These are phyloP conservation scores for Polyommatus icarus DNA, from an alignment of 2,888 invertebrate genomes.

Conservation along the genomic window DNA sequence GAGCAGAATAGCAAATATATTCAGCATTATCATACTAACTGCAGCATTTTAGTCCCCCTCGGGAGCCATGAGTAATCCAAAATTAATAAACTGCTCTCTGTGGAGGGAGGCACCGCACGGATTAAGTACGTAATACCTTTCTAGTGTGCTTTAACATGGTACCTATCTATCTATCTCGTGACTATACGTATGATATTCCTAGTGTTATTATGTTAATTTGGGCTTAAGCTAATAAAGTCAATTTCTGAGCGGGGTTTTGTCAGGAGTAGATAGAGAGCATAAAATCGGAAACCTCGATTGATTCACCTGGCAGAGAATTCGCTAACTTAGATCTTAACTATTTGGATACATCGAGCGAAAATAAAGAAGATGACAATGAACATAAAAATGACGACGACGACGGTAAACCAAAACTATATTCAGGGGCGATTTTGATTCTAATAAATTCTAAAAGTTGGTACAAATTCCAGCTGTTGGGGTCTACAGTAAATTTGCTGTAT, in stretches of 20 bases:
- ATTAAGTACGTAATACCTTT: conserved; percentile 1
- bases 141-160: not conserved
- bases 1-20: not conserved
- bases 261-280: conserved; percentile 61
- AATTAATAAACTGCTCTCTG: conserved; percentile 15
- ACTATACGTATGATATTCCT: not conserved
- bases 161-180: not conserved
- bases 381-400: too few relatives aligned
- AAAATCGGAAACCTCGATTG: conserved; percentile 75
- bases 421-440: too few relatives aligned
- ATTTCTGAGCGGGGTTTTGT: too few relatives aligned
- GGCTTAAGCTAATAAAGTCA: too few relatives aligned
- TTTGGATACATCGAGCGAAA: conserved; percentile 64
- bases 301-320: conserved; percentile 73
- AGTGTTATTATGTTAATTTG: too few relatives aligned
- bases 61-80: conserved; percentile 16
- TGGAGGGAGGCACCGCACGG: not conserved
- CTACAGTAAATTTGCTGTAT: not conserved
- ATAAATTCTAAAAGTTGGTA: not conserved
- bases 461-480: not conserved
- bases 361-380: conserved; percentile 51
- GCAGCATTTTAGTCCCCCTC: not conserved
- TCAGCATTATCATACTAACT: conserved; percentile 12
- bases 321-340: conserved; percentile 71
- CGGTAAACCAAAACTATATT: conserved; percentile 48